Conservation (phyloP, 2,888 invertebrate species). For the Acleris laterana region DNA sequence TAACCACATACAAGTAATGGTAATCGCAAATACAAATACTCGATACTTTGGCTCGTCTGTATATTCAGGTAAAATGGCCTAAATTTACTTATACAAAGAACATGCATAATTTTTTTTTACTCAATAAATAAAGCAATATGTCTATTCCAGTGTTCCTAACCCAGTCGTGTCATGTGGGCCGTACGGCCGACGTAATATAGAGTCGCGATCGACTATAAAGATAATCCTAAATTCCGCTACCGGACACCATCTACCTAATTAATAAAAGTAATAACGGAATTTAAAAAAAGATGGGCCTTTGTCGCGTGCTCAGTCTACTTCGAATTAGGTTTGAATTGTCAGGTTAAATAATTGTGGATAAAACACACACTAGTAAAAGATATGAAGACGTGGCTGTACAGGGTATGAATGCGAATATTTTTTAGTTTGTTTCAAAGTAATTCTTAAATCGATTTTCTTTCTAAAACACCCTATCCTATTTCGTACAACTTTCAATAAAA, state of each 20-base stretch:
- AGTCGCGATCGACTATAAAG: constrained; percentile 74
- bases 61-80: too few species aligned
- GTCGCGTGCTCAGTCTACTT: constrained; percentile 21
- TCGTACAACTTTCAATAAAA: too few species aligned
- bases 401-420: too few species aligned
- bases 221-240: constrained; percentile 69
- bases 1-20: too few species aligned
- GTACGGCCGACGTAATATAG: constrained; percentile 59
- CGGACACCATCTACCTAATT: constrained; percentile 73
- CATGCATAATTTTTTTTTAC: background rate
- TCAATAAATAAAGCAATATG: background rate
- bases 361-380: too few species aligned
- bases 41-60: too few species aligned
- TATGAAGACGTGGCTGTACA: too few species aligned
- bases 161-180: constrained; percentile 55
- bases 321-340: background rate
- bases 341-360: background rate
- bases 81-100: too few species aligned
- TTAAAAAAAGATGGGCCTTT: constrained; percentile 18
- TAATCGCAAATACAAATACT: too few species aligned
- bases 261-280: constrained; percentile 59
- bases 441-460: too few species aligned
- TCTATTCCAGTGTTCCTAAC: constrained; percentile 37
- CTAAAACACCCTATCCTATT: too few species aligned
- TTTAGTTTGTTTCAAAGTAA: too few species aligned